Conservation (phyloP, 2,113 vertebrate species). For the Pedetes capensis region DNA sequence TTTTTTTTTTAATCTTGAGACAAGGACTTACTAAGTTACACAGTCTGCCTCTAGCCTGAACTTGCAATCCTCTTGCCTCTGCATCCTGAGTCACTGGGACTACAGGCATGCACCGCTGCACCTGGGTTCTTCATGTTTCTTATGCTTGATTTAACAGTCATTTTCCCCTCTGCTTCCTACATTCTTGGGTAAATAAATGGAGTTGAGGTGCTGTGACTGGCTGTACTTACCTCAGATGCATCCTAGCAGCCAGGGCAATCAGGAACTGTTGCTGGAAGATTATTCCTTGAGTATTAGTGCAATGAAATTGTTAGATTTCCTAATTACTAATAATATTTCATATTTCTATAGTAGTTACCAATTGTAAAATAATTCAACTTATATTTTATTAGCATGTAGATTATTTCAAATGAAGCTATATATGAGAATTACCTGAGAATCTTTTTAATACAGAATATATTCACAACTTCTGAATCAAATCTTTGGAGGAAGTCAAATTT, state of each 20-base stretch:
- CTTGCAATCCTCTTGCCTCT: no score
- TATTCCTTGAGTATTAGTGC: not conserved
- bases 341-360: not conserved
- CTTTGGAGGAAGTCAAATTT: not conserved
- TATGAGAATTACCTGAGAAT: not conserved
- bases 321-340: not conserved
- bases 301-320: not conserved
- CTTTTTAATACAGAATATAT: not conserved
- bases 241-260: not conserved
- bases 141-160: not conserved
- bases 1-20: no score
- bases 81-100: no score
- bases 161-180: not conserved
- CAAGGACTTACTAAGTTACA: no score
- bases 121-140: not conserved
- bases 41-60: no score
- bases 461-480: not conserved
- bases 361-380: not conserved
- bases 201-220: not conserved
- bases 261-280: not conserved
- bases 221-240: not conserved
- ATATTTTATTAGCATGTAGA: not conserved
- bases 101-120: no score
- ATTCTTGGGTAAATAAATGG: not conserved
- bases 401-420: not conserved